Base-by-base conservation (phyloP, 2,888 invertebrate genomes). In the Tetramorium bicarinatum region DNA sequence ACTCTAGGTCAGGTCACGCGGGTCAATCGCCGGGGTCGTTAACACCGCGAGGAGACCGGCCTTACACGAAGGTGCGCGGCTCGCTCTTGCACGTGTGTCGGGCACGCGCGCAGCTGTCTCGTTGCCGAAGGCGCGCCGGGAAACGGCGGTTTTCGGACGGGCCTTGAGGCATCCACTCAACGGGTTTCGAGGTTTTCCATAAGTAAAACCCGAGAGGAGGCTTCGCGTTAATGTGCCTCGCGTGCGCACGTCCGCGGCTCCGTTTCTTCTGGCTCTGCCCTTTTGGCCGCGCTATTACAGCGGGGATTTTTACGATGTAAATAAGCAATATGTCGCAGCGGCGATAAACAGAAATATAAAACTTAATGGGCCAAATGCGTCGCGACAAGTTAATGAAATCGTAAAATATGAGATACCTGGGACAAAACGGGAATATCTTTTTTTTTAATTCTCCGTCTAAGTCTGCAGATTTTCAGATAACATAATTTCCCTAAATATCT, bases 1-100 rank as follows among this genome's bases (percentile, higher is more conserved):
- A 86, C 90, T 90, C 85, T 90, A 83, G 90, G 90, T 91, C 90
- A 90, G 90, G 90, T 90, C 90, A 90, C 62, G 81, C 85, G 81
- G 90, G 90, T 90, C 90, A 90, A 90, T 90, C 87, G 90, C 89
- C 90, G 79, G 82, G 85, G 85, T 83, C 84, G 89, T 88, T 90
- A 88, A 85, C 87, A 88, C 87, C 87, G 89, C 84, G 87, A 86
- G 84, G 84, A 86, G 84, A 87, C 69, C 72, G n/a, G 47, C 47
- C 59, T 74, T 74, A 59, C 15, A 67, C 25, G 38, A 6, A 3
- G 44, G 25, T 29, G 38, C 47, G 47, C 41, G 75, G 75, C 21
- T 61, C 29, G 59, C 29, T 18, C 13, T 3, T 47, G 59, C 74
- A 74, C 59, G 38, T 67, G 66, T n/a, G 9, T 49, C 18, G 29